phyloP scores from a whole-genome alignment of 2,888 invertebrate species.

The Perizoma flavofasciatum region DNA sequence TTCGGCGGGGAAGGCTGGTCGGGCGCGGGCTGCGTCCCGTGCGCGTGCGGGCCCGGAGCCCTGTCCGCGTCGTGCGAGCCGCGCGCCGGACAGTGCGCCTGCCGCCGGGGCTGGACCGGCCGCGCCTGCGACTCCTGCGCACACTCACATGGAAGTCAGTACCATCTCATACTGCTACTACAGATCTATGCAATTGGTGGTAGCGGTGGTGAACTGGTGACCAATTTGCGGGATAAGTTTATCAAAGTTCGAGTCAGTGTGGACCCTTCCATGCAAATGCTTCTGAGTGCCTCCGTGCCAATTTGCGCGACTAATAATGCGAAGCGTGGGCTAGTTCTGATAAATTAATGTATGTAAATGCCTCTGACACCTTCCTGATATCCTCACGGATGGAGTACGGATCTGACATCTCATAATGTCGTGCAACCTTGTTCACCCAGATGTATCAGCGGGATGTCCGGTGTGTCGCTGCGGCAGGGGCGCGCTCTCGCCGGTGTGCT shows the following conservation, averaged over 20 bases:
- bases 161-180: not conserved
- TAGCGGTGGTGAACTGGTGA: too few species aligned
- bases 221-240: too few species aligned
- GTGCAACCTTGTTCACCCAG: slow-evolving; percentile 68
- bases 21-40: slow-evolving; percentile 85
- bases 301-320: too few species aligned
- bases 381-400: too few species aligned
- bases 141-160: slow-evolving; percentile 62
- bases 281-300: too few species aligned
- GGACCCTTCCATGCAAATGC: too few species aligned
- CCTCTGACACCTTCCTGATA: too few species aligned
- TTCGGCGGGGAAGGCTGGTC: slow-evolving; percentile 73
- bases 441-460: slow-evolving; percentile 89
- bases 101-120: slow-evolving; percentile 88
- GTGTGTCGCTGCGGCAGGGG: slow-evolving; percentile 92
- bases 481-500: slow-evolving; percentile 87
- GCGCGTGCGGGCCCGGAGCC: slow-evolving; percentile 92
- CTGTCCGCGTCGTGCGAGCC: slow-evolving; percentile 87
- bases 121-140: slow-evolving; percentile 88
- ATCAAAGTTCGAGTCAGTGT: too few species aligned
- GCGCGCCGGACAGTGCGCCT: slow-evolving; percentile 89
- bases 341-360: too few species aligned
- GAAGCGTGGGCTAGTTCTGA: too few species aligned
- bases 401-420: too few species aligned
- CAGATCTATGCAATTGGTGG: too few species aligned